Conservation (phyloP, 1,140 invertebrate species). For the Drosophila biarmipes region DNA sequence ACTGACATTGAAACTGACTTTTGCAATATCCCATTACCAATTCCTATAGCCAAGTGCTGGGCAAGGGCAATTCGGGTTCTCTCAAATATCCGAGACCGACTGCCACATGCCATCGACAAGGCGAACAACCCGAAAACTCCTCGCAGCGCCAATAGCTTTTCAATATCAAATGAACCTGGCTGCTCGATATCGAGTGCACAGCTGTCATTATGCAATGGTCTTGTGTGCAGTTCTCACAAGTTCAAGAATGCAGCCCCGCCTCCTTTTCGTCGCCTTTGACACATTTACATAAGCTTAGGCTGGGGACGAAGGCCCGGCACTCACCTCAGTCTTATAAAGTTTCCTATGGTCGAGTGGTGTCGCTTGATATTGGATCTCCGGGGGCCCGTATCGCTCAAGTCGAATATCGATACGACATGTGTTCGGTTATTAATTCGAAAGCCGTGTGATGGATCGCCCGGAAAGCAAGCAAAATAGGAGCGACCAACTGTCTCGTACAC, state of each 20-base stretch:
- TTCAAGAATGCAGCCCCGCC: constrained; percentile 22
- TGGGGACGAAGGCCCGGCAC: constrained; percentile 27
- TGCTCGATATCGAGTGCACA: constrained; percentile 38
- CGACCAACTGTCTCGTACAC: constrained; percentile 59
- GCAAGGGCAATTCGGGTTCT: constrained; percentile 15
- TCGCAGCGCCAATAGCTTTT: constrained; percentile 6
- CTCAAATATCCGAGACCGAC: constrained; percentile 20
- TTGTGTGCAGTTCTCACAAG: constrained; percentile 67
- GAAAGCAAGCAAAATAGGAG: constrained; percentile 44
- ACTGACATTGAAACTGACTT: neutral
- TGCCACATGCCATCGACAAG: constrained; percentile 47
- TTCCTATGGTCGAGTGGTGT: constrained; percentile 71
- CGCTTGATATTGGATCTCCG: constrained; percentile 49
- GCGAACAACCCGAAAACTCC: constrained; percentile 20
- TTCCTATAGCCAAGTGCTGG: constrained; percentile 26
- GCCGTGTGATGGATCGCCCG: constrained; percentile 73
- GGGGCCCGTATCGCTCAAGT: constrained; percentile 32
- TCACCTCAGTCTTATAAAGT: constrained; percentile 84
- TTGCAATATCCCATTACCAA: constrained; percentile 26
- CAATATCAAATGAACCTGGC: constrained; percentile 43
- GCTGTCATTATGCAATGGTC: constrained; percentile 58
- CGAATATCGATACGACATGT: constrained; percentile 50
- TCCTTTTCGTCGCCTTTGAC: constrained; percentile 20
- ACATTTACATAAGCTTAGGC: constrained; percentile 77
- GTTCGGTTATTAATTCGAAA: constrained; percentile 71